Evolutionary conservation across 2,113 vertebrate species (phyloP), one percentile per base, ranked within the genome.

Genomic region (Deroptyus accipitrinus): DNA sequence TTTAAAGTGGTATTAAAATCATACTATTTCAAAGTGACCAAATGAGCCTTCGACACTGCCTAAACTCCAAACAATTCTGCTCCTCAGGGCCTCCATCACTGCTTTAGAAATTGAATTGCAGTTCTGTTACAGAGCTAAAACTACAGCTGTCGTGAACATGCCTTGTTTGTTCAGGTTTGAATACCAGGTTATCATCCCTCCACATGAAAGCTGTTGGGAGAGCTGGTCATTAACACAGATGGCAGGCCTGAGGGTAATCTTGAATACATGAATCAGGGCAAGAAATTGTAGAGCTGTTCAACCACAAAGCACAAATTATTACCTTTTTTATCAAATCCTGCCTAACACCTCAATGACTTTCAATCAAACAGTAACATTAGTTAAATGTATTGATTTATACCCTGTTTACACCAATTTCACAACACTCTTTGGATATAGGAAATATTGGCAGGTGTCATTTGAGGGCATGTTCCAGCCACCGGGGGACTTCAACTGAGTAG

Each of bases 181-280:
- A 28, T n/a, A 37, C 11, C 22, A 33, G 37, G 22, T 41, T 86
- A 70, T 59, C 66, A 24, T 22, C 5, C 24, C 37, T 7, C 19
- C 2, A 0, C 57, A 35, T 5, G 37, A 49, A 90, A 68, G 67
- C 11, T 0, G 0, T 41, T 1, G 2, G 25, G 17, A 88, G 41
- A 67, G 30, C 3, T 54, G 41, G 25, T 20, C 20, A 46, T 8
- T 86, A 42, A 64, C 13, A 64, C 0, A 28, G 74, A 72, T 7
- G 28, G 23, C 6, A 68, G 68, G 55, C 31, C 33, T 3, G 0
- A 17, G n/a, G 4, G 3, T 30, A 41, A 17, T 35, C 37, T 90
- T 66, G 61, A 61, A 90, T 90, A 81, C 8, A 10, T 16, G 25
- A 85, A 74, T 49, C 33, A 27, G 33, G 30, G 19, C 37, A 83